These are phyloP conservation scores for Zosterops borbonicus DNA, from an alignment of 2,113 vertebrate species.

Conservation along the genomic window DNA sequence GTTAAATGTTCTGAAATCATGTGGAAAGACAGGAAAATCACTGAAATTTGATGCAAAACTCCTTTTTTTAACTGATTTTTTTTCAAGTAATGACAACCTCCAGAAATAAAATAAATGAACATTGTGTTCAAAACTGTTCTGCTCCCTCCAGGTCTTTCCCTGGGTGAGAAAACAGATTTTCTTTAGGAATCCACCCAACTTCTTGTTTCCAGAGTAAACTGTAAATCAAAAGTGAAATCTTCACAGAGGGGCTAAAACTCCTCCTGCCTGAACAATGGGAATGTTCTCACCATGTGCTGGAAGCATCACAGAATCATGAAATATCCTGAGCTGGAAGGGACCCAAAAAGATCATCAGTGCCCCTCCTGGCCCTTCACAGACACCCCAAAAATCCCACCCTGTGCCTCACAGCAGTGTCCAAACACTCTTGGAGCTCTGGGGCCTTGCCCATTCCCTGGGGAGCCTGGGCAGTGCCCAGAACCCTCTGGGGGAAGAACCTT, in stretches of 20 bases:
- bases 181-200: background rate
- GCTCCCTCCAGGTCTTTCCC: background rate
- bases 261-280: background rate
- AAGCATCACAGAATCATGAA: background rate
- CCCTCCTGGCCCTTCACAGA: background rate
- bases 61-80: background rate
- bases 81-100: background rate
- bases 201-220: background rate
- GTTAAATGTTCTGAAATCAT: background rate
- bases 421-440: background rate
- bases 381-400: background rate
- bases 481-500: background rate
- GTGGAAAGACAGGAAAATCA: background rate
- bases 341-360: background rate
- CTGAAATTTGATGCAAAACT: background rate
- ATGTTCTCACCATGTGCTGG: background rate
- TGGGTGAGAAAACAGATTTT: constrained; percentile 1
- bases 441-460: background rate
- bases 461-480: background rate
- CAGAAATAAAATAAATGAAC: background rate
- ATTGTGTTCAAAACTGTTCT: background rate
- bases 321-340: background rate
- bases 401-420: rapidly evolving
- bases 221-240: background rate
- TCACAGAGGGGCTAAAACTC: background rate